These are phyloP conservation scores for Cryptocephalus primarius DNA, from an alignment of 2,888 invertebrate species.

Conservation along the genomic window DNA sequence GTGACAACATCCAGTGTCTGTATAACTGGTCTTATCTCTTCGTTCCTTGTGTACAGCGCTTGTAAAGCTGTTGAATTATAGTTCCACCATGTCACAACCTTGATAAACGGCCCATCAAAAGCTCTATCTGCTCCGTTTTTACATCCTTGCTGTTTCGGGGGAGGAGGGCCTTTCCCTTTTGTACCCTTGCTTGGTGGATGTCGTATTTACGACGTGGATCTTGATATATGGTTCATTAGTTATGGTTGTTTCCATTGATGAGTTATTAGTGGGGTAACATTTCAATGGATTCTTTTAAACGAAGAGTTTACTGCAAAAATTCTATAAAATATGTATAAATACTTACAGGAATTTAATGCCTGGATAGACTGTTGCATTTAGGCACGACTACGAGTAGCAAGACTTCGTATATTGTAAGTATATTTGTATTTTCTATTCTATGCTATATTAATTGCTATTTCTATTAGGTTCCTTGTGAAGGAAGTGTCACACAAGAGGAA, in stretches of 20 bases:
- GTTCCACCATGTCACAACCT: constrained; percentile 35
- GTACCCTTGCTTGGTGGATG: constrained; percentile 9
- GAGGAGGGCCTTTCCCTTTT: background rate
- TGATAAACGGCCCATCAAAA: constrained; percentile 37
- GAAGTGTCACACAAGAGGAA: too few relatives aligned
- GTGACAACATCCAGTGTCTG: constrained; percentile 12
- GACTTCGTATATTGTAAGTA: too few relatives aligned
- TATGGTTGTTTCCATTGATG: constrained; percentile 19
- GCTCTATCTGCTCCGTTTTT: constrained; percentile 27
- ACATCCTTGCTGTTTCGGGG: constrained; percentile 17
- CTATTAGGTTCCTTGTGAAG: too few relatives aligned
- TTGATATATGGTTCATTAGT: constrained; percentile 32
- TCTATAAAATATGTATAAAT: too few relatives aligned
- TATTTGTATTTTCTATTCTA: too few relatives aligned
- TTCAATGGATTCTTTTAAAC: background rate
- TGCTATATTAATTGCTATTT: too few relatives aligned
- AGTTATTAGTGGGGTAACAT: background rate
- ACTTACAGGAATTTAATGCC: too few relatives aligned
- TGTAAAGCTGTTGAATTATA: constrained; percentile 37
- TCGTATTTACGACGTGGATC: constrained; percentile 18
- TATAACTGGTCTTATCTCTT: constrained; percentile 15
- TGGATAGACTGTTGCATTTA: too few relatives aligned
- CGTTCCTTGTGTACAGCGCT: constrained; percentile 33
- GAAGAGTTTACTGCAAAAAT: too few relatives aligned
- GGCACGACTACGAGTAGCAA: too few relatives aligned